Base-by-base conservation (phyloP, 2,888 invertebrate genomes). In the Epistrophe eligans region DNA sequence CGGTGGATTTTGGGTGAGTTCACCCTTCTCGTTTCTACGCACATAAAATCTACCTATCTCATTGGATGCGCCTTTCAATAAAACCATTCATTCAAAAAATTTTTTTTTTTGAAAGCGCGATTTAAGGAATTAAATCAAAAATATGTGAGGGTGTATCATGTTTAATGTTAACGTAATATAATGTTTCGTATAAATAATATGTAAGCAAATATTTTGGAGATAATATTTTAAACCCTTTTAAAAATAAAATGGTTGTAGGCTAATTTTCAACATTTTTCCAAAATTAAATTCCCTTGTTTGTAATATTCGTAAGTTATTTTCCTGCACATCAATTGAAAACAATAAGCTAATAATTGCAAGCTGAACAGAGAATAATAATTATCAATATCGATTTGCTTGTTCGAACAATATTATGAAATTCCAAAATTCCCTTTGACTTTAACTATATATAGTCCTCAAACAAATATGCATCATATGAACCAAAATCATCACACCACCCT, bases 371-470 rank as follows among this genome's bases (percentile, higher is more conserved):
- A 5, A 13, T 13, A 24, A 15, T 15, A 15, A 8, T 43, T 52
- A 28, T 55, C 55, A 28, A 55, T 28, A 55, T 55, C 15, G 24
- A 15, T 52, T 52, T 24, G 52, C 24, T 8, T 55, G 28, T 55
- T 15, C 15, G 4, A 55, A 55, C n/a, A 32, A 55, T 55, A 55
- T 55, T 55, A 32, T 32, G 32, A 55, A 64, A 38, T 55, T 64
- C 32, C 52, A 62, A 64, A 64, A 66, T 52, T 62, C 50, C 40
- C 52, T 74, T 74, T 52, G 52, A 52, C 13, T 55, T 1, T 24
- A 3, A 24, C 32, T 55, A 32, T 32, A 13, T 32, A 24, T 24
- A n/a, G 1, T 3, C 13, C 24, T 15, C 17, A 32, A 8, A 9
- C 9, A 55, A n/a, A 55, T 55, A 55, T 28, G 52, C 4, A 2